A percentile compares a stretch with the other conserved stretches of the same genome.
Evolutionary conservation across 2,113 vertebrate genomes (phyloP).

Genomic region (Grammomys dolichurus): DNA sequence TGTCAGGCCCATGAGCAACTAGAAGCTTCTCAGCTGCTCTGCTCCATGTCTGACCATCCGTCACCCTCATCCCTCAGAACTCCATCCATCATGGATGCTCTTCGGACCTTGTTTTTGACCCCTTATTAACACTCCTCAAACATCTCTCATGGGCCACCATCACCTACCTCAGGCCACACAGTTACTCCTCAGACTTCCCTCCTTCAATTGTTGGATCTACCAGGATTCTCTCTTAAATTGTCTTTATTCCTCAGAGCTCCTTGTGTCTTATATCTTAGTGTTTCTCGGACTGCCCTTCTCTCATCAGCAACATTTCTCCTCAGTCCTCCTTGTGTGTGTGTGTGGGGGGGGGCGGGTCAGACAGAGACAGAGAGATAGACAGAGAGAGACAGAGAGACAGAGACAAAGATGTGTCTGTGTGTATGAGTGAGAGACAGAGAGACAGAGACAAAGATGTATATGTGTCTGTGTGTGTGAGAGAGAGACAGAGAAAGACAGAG

Average conservation of each 20-base stretch:
- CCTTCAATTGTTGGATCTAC: too few species aligned
- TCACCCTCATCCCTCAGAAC: rapidly evolving
- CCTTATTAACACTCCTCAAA: background rate
- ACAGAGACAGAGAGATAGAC: too few species aligned
- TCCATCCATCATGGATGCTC: rapidly evolving
- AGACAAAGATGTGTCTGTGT: too few species aligned
- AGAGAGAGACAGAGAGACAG: too few species aligned
- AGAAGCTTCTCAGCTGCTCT: background rate
- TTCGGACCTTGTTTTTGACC: background rate
- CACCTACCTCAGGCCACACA: background rate
- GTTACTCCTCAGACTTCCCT: background rate
- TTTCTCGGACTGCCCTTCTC: background rate
- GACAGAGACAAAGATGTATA: too few species aligned
- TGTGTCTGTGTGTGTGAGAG: too few species aligned
- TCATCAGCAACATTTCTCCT: background rate
- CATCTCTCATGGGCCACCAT: background rate
- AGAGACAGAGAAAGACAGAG: too few species aligned
- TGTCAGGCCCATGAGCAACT: background rate
- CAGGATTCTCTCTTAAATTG: background rate
- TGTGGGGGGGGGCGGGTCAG: background rate
- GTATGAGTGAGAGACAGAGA: too few species aligned
- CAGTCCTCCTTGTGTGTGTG: background rate
- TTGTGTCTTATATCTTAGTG: background rate
- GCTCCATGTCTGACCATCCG: rapidly evolving
- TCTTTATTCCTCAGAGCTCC: background rate